phyloP scores from a whole-genome alignment of 37 sponge, comb jelly and placozoan genomes.

The Oopsacas minuta region DNA sequence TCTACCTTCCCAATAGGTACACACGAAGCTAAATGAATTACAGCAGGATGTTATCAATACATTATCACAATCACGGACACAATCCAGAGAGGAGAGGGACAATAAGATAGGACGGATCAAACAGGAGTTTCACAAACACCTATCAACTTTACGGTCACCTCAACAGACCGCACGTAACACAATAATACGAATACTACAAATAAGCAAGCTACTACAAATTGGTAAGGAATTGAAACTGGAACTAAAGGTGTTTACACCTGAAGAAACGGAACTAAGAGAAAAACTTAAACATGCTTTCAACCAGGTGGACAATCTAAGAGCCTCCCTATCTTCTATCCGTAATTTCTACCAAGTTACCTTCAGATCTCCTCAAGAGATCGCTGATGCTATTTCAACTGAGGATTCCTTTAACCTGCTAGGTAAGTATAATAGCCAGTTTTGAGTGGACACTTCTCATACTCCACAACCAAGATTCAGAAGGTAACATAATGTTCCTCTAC shows the following conservation, averaged over 20 bases:
- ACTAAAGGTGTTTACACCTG: background rate
- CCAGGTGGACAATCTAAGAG: slow-evolving; percentile 5
- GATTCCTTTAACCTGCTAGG: background rate
- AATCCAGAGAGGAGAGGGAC: background rate
- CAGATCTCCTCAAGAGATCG: background rate
- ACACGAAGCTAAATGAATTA: background rate
- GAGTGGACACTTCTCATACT: too few relatives aligned
- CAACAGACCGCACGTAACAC: background rate
- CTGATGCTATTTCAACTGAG: background rate
- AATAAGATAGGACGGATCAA: background rate
- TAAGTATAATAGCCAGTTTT: background rate
- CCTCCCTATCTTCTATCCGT: background rate
- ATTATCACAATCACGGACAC: background rate
- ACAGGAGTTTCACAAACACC: background rate
- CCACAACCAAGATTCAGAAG: too few relatives aligned
- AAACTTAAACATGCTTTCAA: slow-evolving; percentile 10
- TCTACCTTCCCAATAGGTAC: background rate
- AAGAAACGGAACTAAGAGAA: background rate
- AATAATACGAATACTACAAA: background rate
- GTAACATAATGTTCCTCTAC: too few relatives aligned
- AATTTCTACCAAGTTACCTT: slow-evolving; percentile 5
- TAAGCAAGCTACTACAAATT: background rate
- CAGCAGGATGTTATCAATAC: background rate
- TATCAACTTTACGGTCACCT: background rate
- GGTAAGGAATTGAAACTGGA: background rate